phyloP scores from a whole-genome alignment of 2,113 vertebrate species.

The Microcebus tavaratra region DNA sequence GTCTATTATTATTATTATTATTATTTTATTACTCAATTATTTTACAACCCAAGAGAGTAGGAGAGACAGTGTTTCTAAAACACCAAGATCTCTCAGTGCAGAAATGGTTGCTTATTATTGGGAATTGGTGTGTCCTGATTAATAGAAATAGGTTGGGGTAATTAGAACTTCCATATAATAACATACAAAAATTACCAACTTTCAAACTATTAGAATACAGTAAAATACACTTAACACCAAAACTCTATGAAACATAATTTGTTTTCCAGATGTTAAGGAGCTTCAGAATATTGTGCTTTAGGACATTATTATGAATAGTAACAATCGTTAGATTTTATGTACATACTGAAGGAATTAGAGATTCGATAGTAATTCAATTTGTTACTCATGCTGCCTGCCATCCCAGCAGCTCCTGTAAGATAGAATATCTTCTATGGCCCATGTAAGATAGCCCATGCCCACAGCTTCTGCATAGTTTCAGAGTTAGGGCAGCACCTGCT shows the following conservation, averaged over 20 bases:
- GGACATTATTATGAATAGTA: neutral
- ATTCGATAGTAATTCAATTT: neutral
- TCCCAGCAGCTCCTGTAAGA: neutral
- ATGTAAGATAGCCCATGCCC: neutral
- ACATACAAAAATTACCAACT: conserved; percentile 5
- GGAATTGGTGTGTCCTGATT: neutral
- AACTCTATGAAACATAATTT: neutral
- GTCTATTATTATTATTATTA: neutral
- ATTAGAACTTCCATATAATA: neutral
- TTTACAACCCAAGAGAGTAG: neutral
- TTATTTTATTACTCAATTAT: neutral
- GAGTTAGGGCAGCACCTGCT: neutral
- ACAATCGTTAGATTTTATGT: neutral
- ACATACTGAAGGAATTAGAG: neutral
- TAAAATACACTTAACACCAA: conserved; percentile 1
- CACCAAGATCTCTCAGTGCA: conserved; percentile 6
- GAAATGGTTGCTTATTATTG: neutral
- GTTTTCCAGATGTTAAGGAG: neutral
- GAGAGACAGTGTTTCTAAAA: neutral
- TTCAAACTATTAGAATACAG: conserved; percentile 27
- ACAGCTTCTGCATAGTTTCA: neutral
- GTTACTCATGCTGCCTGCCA: neutral
- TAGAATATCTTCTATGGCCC: neutral
- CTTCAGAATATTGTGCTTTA: neutral
- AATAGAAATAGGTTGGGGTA: conserved; percentile 25